Percentiles rank a stretch among this genome's conserved stretches.
These are phyloP conservation scores for Argya squamiceps DNA, from an alignment of 2,797 vertebrate genomes.

Conservation along the genomic window DNA sequence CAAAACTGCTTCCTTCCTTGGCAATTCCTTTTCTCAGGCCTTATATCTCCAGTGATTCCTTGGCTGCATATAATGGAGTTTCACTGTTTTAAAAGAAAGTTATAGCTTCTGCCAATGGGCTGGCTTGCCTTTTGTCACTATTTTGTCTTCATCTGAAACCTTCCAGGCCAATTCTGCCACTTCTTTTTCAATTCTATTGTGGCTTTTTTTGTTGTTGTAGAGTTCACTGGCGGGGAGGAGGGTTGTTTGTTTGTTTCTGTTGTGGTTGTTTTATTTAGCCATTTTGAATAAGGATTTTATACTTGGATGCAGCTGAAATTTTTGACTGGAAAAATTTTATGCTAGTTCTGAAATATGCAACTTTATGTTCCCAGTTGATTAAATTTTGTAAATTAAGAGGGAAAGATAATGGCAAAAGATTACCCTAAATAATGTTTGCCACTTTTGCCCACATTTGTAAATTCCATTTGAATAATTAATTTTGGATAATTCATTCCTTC, in stretches of 20 bases:
- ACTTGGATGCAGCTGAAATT: neutral
- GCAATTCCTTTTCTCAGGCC: constrained; percentile 21
- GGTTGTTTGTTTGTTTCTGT: neutral
- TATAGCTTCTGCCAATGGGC: constrained; percentile 21
- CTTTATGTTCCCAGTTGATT: neutral
- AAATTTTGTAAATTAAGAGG: neutral
- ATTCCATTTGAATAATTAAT: neutral
- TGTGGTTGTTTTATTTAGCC: neutral
- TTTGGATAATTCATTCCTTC: neutral
- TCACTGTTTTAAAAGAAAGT: neutral
- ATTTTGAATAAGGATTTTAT: neutral
- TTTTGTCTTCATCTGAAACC: constrained; percentile 29
- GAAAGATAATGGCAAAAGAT: neutral
- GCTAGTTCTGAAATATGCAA: neutral
- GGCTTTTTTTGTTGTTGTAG: neutral
- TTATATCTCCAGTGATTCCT: constrained; percentile 34
- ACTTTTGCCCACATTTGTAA: neutral
- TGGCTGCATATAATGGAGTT: constrained; percentile 25
- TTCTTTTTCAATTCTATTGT: neutral
- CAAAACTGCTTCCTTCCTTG: constrained; percentile 42
- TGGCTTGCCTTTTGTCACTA: constrained; percentile 27
- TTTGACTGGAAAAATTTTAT: neutral
- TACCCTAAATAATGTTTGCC: neutral
- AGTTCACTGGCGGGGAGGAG: no score
- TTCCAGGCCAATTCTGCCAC: neutral